Evolutionary conservation across 1,140 invertebrate species (phyloP), one percentile per base, ranked within the genome.

Genomic region (Bacillus rossius): DNA sequence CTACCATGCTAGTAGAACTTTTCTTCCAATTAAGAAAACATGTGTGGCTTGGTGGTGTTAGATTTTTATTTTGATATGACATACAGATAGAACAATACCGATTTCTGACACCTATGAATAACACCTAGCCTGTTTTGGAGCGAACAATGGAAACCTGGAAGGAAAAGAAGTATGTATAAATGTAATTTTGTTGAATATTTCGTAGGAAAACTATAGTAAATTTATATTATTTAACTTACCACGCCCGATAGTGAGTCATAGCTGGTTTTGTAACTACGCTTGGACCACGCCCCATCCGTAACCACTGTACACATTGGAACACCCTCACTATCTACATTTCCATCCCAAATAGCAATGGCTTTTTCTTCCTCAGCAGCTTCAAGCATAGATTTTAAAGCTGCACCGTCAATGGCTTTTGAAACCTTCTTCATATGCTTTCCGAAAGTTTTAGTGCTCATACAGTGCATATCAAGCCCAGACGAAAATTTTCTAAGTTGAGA

Each of bases 11-110:
- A 19, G 69, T 64, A 45, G 43, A 5, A 40, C 61, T 63, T 3
- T 60, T 62, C 19, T 61, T 54, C 62, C 66, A 76, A 57, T 74
- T 75, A 64, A 66, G 66, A 19, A 22, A 69, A 49, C 71, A 72
- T 8, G 3, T 16, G 55, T 73, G 71, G 22, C 45, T 16, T 45
- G 20, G 49, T 8, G 60, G 45, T 20, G 47, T 25, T 25, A 10
- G 42, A 17, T 51, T 26, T 63, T 57, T 60, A 7, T 58, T 58
- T 59, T 65, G 20, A 10, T 64, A 65, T 14, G 50, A 53, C 5
- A 52, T 49, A 59, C 73, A 75, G 19, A 68, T 64, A 3, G 57
- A 56, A 51, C 73, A 78, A 61, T 66, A 71, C 62, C 73, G 75
- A 43, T 73, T 75, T 55, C 69, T 59, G 0, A 75, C 61, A 4